These are phyloP conservation scores for Macrobrachium rosenbergii DNA, from an alignment of 1,140 invertebrate genomes.

Conservation along the genomic window DNA sequence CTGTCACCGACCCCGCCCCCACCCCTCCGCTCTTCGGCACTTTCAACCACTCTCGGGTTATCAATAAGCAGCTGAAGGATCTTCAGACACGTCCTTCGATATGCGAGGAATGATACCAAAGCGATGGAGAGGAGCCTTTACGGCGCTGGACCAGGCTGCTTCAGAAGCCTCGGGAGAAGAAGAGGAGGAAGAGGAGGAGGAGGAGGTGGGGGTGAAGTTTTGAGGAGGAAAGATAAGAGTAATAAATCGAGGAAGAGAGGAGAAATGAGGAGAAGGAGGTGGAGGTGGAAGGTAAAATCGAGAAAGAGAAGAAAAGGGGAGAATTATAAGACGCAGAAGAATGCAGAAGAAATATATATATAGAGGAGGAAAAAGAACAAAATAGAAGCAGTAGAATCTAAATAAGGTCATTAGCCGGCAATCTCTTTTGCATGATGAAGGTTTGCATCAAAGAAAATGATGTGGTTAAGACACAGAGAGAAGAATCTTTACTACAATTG, in stretches of 20 bases:
- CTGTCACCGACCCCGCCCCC: too few species aligned
- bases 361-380: background rate
- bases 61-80: background rate
- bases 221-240: background rate
- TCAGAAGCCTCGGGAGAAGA: background rate
- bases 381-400: too few species aligned
- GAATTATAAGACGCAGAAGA: background rate
- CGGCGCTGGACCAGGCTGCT: too few species aligned
- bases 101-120: background rate
- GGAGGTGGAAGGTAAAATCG: background rate
- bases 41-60: background rate
- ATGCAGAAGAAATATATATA: background rate
- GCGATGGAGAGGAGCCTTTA: background rate
- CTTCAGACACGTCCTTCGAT: background rate
- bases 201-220: background rate
- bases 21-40: background rate
- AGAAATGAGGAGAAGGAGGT: background rate
- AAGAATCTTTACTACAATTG: too few species aligned
- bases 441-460: too few species aligned
- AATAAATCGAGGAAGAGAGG: too few species aligned
- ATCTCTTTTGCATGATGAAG: too few species aligned
- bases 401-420: too few species aligned
- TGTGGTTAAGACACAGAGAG: too few species aligned
- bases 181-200: background rate
- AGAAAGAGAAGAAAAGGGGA: background rate